A percentile compares a stretch with the other conserved stretches of the same genome.
Evolutionary conservation across 2,113 vertebrate genomes (phyloP).

Genomic region (Zapus hudsonius): DNA sequence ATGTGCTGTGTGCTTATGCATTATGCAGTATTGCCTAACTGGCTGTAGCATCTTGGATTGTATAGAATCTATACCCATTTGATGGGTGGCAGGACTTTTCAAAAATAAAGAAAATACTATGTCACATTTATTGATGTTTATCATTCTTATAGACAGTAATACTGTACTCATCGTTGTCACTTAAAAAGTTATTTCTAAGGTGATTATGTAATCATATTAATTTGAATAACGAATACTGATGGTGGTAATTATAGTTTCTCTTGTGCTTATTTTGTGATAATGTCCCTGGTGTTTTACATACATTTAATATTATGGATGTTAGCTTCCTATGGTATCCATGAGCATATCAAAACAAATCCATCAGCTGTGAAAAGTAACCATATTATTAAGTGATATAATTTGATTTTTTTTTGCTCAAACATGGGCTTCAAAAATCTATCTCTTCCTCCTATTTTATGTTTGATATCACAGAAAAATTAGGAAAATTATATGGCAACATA

Average conservation of each 20-base stretch:
- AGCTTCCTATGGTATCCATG: neutral
- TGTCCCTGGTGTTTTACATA: neutral
- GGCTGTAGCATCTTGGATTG: neutral
- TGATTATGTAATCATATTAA: neutral
- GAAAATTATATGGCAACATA: neutral
- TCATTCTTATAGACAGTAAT: neutral
- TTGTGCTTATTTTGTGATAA: neutral
- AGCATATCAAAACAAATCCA: neutral
- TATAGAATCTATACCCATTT: neutral
- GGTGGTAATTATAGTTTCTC: neutral
- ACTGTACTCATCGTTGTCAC: neutral
- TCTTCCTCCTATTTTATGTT: neutral
- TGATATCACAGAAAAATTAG: neutral
- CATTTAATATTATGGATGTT: no score
- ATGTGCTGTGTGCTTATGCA: neutral
- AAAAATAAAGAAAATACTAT: no score
- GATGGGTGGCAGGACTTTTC: neutral
- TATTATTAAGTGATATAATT: neutral
- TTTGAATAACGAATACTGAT: neutral
- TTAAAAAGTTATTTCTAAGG: neutral
- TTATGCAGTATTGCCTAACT: neutral
- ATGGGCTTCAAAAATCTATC: neutral
- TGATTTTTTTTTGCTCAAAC: neutral
- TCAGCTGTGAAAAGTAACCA: neutral
- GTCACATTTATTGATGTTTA: neutral